Base-by-base conservation (phyloP, 2,113 vertebrate species). In the Aspidoscelis tigris region DNA sequence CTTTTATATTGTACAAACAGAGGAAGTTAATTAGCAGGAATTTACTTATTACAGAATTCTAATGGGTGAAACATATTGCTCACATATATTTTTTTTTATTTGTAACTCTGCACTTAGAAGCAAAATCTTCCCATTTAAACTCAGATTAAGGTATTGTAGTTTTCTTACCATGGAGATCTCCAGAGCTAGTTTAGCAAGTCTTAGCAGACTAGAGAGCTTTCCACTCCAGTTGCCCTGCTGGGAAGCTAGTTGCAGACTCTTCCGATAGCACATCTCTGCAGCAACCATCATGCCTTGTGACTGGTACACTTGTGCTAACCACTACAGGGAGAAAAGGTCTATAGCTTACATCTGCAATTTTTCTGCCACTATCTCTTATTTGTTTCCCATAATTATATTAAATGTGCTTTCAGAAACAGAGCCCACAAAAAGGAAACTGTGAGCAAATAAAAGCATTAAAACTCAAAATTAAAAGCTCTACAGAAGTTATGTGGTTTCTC, bases 261-360 rank as follows among this genome's bases (percentile, higher is more conserved):
- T 99, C 53, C 96, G 97, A 88, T 98, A 98, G 26, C 97, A 97
- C 97, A 99, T 96, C 74, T 98, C 98, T 24, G 98, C 98, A 92
- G 97, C 97, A 26, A 95, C 79, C 96, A 98, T 96, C 95, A 99
- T 97, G 68, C 97, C 96, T 89, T 99, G 98, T 26, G 95, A 96
- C 43, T 96, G 94, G 93, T 99, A 99, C 0, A 99, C 94, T 71
- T 97, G 95, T 3, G 98, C 98, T 88, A 99, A 92, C 99, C 98
- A 99, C 99, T 99, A 90, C 82, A 0, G 83, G 88, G 75, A 11
- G 86, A 0, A 0, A 80, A 44, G 83, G 76, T 47, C 39, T 72
- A 86, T 65, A 82, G 69, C 80, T 0, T 26, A 79, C 85, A 20
- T 12, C 14, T 39, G 44, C 43, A 22, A 33, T 9, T 55, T 78